phyloP scores from a whole-genome alignment of 2,113 vertebrate genomes.

The Anguilla rostrata region DNA sequence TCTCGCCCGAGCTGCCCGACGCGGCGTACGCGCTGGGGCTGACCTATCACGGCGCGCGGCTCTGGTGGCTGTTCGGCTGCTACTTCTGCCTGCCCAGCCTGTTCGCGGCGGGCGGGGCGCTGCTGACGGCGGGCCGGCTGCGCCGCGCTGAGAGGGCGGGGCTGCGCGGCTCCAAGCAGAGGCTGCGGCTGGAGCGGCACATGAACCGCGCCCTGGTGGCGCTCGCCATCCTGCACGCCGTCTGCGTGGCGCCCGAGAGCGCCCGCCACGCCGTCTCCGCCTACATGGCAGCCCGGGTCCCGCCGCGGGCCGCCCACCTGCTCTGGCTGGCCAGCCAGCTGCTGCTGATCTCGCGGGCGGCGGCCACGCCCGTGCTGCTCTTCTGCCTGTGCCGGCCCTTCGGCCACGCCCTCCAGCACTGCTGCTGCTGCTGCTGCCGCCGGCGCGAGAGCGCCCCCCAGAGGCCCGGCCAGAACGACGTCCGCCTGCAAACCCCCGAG shows the following conservation, averaged over 20 bases:
- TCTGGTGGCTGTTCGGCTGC: slow-evolving; percentile 99
- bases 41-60: slow-evolving; percentile 88
- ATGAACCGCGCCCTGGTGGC: slow-evolving; percentile 99
- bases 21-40: slow-evolving; percentile 90
- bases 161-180: slow-evolving; percentile 89
- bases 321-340: slow-evolving; percentile 93
- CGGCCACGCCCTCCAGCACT: slow-evolving; percentile 92
- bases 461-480: slow-evolving; percentile 78
- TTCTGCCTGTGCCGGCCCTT: slow-evolving; percentile 94
- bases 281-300: slow-evolving; percentile 91
- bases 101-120: slow-evolving; percentile 93
- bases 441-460: slow-evolving; percentile 81
- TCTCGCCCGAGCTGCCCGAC: slow-evolving; percentile 87
- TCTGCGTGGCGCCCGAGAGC: slow-evolving; percentile 95
- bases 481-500: slow-evolving; percentile 94
- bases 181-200: slow-evolving; percentile 94
- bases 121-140: slow-evolving; percentile 91
- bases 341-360: slow-evolving; percentile 93
- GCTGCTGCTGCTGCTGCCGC: slow-evolving; percentile 93
- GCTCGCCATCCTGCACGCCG: slow-evolving; percentile 92
- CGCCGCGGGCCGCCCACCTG: slow-evolving; percentile 86
- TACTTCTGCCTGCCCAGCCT: slow-evolving; percentile 96
- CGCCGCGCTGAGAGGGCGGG: slow-evolving; percentile 87
- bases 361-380: slow-evolving; percentile 90
- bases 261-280: slow-evolving; percentile 96